A percentile compares a stretch with the other conserved stretches of the same genome.
phyloP scores from a whole-genome alignment of 2,888 invertebrate species.

The Drosophila hamatofila region DNA sequence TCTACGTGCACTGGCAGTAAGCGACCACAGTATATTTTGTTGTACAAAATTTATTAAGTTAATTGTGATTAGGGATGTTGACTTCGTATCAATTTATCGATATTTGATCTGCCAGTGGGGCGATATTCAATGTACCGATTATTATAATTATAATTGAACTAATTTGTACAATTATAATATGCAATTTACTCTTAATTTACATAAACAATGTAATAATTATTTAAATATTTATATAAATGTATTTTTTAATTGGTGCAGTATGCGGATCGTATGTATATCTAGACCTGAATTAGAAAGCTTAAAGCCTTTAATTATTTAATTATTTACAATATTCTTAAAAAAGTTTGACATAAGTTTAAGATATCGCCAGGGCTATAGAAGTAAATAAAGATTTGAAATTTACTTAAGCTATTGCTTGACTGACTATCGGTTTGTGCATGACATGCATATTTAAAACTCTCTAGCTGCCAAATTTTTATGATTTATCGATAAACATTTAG shows the following conservation, averaged over 20 bases:
- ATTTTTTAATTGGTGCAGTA: neutral
- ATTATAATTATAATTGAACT: neutral
- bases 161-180: neutral
- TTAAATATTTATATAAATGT: neutral
- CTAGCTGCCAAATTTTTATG: neutral
- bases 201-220: neutral
- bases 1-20: constrained; percentile 14
- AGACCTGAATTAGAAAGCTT: neutral
- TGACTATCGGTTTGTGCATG: neutral
- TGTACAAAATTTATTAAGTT: constrained; percentile 39
- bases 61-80: constrained; percentile 36
- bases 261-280: neutral
- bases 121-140: neutral
- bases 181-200: too few relatives aligned
- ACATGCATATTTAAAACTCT: neutral
- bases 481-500: constrained; percentile 18
- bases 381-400: too few relatives aligned
- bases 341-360: neutral
- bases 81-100: constrained; percentile 35
- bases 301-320: neutral
- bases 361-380: neutral
- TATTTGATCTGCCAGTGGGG: neutral
- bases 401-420: neutral
- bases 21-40: constrained; percentile 30
- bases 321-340: neutral